Evolutionary conservation across 2,797 vertebrate species (phyloP), one percentile per base, ranked within the genome.

Genomic region (Fistularia tabacaria): DNA sequence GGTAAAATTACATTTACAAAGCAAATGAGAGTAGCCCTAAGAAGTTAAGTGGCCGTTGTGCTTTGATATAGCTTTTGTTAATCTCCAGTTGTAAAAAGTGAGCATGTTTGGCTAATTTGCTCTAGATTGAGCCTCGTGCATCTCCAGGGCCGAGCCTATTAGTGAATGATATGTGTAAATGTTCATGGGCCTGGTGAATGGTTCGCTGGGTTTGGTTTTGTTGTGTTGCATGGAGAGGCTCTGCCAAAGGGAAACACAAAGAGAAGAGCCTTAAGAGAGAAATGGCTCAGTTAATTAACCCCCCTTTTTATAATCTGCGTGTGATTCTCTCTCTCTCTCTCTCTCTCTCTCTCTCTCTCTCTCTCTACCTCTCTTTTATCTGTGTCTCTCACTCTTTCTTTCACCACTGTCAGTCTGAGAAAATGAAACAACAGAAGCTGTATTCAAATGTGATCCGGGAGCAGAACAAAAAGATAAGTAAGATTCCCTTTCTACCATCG

Each of bases 391-490:
- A 54, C 59, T 61, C 64, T 14, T 63, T 69, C 72, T 73, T 72
- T 86, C 61, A 68, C 76, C 71, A 62, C 72, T 64, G 79, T 63
- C 88, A 97, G 92, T 92, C 87, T 74, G 90, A 94, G 87, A 96
- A 94, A 81, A 75, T 95, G 60, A 90, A 83, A 69, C 88, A 87
- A 66, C 93, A 92, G 62, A 96, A 89, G 81, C 91, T 94, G 83
- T 97, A 96, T 71, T 92, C 94, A 82, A 88, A 88, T 73, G 86
- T 90, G 63, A 85, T 96, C 69, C 90, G 90, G 1, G 89, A 95
- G 36, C 85, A 91, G 58, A 98, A 96, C 82, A 92, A 90, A 91
- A 94, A 69, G 71, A 90, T 73, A 5, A 84, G 80, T 3, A 79
- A 81, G 55, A 81, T 70, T 4, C 71, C 78, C 46, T 79, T 82